These are phyloP conservation scores for Mormyrus lacerda DNA, from an alignment of 2,113 vertebrate species.

Conservation along the genomic window DNA sequence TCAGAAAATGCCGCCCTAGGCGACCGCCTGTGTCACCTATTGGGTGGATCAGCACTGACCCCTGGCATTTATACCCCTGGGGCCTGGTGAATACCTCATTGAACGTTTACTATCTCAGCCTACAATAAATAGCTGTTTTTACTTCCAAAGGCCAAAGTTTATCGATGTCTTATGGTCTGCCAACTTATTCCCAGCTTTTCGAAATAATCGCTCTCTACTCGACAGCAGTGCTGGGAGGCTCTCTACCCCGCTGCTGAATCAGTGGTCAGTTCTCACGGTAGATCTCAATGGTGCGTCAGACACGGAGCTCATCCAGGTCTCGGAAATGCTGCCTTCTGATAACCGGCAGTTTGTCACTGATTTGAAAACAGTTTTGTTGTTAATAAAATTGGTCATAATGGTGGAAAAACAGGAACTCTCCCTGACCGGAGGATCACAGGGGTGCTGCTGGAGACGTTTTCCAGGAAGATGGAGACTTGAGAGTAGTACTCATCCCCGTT, in stretches of 20 bases:
- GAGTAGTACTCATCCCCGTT: constrained; percentile 20
- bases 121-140: neutral
- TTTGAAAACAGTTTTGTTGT: constrained; percentile 34
- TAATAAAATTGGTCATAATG: constrained; percentile 40
- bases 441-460: constrained; percentile 28
- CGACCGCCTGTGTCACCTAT: neutral
- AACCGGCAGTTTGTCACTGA: constrained; percentile 26
- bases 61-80: neutral
- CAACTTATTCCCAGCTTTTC: neutral
- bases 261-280: constrained; percentile 20
- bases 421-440: constrained; percentile 31
- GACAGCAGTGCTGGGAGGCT: neutral
- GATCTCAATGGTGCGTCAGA: constrained; percentile 34
- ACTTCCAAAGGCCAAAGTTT: neutral
- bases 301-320: constrained; percentile 30
- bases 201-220: neutral
- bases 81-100: neutral
- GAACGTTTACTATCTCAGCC: neutral
- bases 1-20: neutral
- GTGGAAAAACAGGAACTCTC: constrained; percentile 37
- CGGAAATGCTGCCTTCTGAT: constrained; percentile 25
- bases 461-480: constrained; percentile 29
- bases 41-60: neutral
- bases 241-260: neutral
- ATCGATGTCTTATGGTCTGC: neutral